These are phyloP conservation scores for Heterodera carotae DNA, from an alignment of 1,140 invertebrate species.

Conservation along the genomic window DNA sequence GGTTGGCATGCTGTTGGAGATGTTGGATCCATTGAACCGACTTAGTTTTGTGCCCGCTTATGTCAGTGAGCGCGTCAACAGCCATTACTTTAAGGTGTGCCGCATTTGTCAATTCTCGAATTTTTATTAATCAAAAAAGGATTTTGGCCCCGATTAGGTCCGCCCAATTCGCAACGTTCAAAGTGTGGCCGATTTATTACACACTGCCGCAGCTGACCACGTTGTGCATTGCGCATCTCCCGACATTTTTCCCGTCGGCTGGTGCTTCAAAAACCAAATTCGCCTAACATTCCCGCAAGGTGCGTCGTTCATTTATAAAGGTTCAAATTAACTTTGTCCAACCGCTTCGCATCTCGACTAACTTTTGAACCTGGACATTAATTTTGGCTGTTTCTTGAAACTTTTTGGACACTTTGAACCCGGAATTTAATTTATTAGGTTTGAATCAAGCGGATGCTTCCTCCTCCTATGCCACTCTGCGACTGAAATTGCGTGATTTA, in stretches of 20 bases:
- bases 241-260: constrained; percentile 5
- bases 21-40: constrained; percentile 11
- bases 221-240: neutral
- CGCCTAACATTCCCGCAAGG: constrained; percentile 9
- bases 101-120: too few relatives aligned
- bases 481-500: neutral
- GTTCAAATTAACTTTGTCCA: neutral
- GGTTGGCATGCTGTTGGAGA: constrained; percentile 7
- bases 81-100: constrained; percentile 5
- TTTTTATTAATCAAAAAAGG: too few relatives aligned
- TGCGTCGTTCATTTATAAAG: neutral
- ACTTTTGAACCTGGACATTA: too few relatives aligned
- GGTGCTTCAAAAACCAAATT: constrained; percentile 17
- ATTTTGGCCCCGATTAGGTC: neutral
- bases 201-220: neutral
- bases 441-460: neutral
- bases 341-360: too few relatives aligned
- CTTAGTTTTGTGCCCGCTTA: constrained; percentile 4
- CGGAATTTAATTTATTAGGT: neutral
- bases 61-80: neutral
- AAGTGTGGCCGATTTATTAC: neutral
- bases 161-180: neutral
- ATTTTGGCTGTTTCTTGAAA: too few relatives aligned
- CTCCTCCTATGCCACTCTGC: neutral
- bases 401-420: neutral